Conservation (phyloP, 35 echinoderm and acorn worm genomes). For the Diadema setosum region DNA sequence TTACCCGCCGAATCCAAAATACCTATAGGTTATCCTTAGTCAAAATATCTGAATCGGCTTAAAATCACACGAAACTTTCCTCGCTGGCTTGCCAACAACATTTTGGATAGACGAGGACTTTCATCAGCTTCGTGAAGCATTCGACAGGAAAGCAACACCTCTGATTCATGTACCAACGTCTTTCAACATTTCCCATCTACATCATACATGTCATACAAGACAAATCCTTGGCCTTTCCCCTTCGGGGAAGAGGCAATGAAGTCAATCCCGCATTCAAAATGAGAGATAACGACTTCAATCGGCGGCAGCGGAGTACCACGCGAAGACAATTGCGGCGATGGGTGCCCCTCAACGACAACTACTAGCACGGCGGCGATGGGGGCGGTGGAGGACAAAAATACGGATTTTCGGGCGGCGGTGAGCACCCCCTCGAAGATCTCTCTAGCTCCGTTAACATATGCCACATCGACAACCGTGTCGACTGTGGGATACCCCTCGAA, state of each 20-base stretch:
- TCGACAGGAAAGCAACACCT: neutral
- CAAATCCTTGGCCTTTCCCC: neutral
- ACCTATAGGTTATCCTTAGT: neutral
- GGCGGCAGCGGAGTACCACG: neutral
- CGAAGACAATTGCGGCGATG: too few species aligned
- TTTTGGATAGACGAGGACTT: neutral
- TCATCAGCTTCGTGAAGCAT: neutral
- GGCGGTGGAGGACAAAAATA: too few species aligned
- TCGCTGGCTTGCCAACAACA: neutral
- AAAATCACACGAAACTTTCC: neutral
- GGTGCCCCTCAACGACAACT: too few species aligned
- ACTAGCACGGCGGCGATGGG: too few species aligned
- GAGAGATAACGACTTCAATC: neutral
- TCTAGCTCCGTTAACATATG: too few species aligned
- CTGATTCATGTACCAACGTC: neutral
- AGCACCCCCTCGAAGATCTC: too few species aligned
- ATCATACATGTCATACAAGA: neutral
- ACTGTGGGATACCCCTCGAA: too few species aligned
- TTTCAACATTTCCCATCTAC: neutral
- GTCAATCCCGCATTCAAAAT: neutral
- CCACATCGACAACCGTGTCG: too few species aligned
- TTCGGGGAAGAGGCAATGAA: neutral
- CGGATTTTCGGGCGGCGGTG: too few species aligned
- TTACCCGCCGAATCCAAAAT: neutral
- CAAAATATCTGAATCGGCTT: neutral